Evolutionary conservation across 2,888 invertebrate genomes (phyloP), one percentile per base, ranked within the genome.

Genomic region (Horisme vitalbata): DNA sequence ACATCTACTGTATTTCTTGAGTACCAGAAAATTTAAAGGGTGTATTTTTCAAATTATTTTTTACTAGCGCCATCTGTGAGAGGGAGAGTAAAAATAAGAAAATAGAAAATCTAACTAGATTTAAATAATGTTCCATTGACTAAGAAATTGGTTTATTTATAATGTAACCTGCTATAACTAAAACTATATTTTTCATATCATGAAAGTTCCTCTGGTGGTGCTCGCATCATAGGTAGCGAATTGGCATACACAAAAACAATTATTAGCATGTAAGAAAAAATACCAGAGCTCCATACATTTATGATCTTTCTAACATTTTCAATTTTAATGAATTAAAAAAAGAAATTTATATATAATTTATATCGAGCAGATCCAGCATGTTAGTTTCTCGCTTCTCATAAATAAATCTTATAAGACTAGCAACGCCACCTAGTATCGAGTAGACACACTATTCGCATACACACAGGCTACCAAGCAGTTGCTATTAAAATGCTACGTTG

Each of bases 391-490:
- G n/a, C n/a, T 18, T 18, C 18, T 2, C 4, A 15, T 15, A 15
- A 18, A 18, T n/a, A 23, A 23, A 2, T 23, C 47, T 24, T 28
- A 23, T 45, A 43, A 35, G 36, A 65, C 60, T 28, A 1, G 23
- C 60, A 57, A 21, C 69, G 79, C 67, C 81, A 82, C 68, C 85
- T 82, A 63, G 60, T 48, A 56, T 54, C 51, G 63, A 74, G 68
- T 83, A 80, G 85, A 48, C 4, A 4, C 3, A 55, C 14, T 11
- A 41, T 20, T n/a, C n/a, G 2, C 10, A 8, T 6, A 3, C 2
- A 8, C 14, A 27, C 24, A 39, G 44, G 37, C 2, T 12, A 31
- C 2, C 1, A 10, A 35, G 2, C 6, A 44, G 21, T 28, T 32
- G 28, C 15, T 44, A 34, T 3, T 1, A 1, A 21, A 32, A 4